These are phyloP conservation scores for Drosophila stalkeri DNA, from an alignment of 2,888 invertebrate species.

Conservation along the genomic window DNA sequence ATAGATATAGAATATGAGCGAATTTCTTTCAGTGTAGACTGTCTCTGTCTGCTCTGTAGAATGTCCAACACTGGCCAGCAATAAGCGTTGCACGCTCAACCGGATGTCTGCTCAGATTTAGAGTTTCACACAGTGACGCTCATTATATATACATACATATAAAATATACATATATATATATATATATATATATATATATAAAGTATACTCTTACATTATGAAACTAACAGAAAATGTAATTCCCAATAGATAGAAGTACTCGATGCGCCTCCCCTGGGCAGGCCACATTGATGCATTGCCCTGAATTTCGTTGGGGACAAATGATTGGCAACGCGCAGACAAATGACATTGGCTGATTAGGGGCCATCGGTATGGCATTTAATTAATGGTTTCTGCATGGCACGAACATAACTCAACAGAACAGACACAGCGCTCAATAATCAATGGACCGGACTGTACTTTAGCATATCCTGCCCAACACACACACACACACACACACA, in stretches of 20 bases:
- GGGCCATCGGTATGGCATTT: conserved; percentile 32
- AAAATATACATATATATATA: not conserved
- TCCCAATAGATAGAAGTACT: conserved; percentile 17
- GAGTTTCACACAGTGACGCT: conserved; percentile 16
- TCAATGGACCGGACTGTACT: conserved; percentile 31
- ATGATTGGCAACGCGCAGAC: conserved; percentile 49
- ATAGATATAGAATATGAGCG: not conserved
- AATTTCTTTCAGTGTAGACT: conserved; percentile 9
- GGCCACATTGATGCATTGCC: conserved; percentile 17
- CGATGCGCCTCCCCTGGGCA: not conserved
- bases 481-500: not conserved
- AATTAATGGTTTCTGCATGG: conserved; percentile 63
- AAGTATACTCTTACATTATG: not conserved
- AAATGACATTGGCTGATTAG: conserved; percentile 40
- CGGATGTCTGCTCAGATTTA: conserved; percentile 49
- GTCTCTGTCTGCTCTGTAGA: conserved; percentile 23
- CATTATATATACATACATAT: conserved; percentile 21
- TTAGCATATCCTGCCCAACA: not conserved
- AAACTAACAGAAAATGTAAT: not conserved
- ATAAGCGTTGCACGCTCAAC: conserved; percentile 15
- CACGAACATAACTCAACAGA: conserved; percentile 59
- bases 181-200: not conserved
- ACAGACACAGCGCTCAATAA: conserved; percentile 16
- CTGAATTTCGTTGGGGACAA: conserved; percentile 30
- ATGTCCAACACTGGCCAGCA: conserved; percentile 15